Evolutionary conservation across 1,140 invertebrate species (phyloP), one percentile per base, ranked within the genome.

Genomic region (Manduca sexta): DNA sequence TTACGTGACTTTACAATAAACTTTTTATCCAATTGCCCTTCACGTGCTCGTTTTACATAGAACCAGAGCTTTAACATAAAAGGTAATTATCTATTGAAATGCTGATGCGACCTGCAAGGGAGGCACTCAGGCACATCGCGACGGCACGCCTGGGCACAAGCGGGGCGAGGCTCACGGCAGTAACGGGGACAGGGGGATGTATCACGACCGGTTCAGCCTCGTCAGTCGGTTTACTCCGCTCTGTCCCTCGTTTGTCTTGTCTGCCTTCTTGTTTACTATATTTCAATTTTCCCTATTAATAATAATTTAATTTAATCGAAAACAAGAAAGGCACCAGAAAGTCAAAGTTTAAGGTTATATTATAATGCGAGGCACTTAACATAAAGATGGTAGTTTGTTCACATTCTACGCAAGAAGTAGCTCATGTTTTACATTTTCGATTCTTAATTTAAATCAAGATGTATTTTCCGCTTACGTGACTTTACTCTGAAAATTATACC

Each of bases 241-340:
- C 51, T 81, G 78, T 75, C 75, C 75, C 57, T n/a, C 75, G 67
- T 82, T 82, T 74, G 56, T 69, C 65, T 74, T 64, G 64, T n/a
- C n/a, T n/a, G n/a, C 21, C 21, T 26, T 26, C 21, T 56, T 68
- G 61, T 68, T 65, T 69, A 48, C 40, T 48, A 45, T 60, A 47
- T 38, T 44, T 43, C 14, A 43, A 26, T 43, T 30, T 43, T 43
- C 41, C 41, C 11, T 29, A 42, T 30, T 4, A 42, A 35, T 7
- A 35, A 35, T 35, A 2, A 12, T 13, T n/a, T 5, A 35, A n/a
- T n/a, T n/a, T n/a, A n/a, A n/a, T n/a, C n/a, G n/a, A n/a, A n/a
- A n/a, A n/a, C n/a, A n/a, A n/a, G n/a, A n/a, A n/a, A n/a, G n/a
- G n/a, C n/a, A n/a, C n/a, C n/a, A n/a, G n/a, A n/a, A n/a, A n/a